Base-by-base conservation (phyloP, 2,797 vertebrate species). In the Masticophis lateralis region DNA sequence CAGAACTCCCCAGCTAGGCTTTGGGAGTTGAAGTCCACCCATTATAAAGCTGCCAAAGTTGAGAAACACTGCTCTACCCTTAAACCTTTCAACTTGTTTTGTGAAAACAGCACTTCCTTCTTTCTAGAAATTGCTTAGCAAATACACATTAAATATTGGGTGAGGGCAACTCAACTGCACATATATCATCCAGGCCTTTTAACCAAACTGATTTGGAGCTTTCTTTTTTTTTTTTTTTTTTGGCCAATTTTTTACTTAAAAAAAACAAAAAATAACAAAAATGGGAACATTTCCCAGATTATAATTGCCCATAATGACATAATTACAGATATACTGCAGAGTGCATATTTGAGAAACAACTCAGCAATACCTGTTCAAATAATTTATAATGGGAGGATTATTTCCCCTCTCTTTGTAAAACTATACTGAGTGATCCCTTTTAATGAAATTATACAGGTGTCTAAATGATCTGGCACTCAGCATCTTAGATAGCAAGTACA, bases 241-340 rank as follows among this genome's bases (percentile, higher is more conserved):
- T 10, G 9, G 93, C 92, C 92, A 92, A 43, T 25, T 93, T 92
- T 66, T 94, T 94, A 90, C 10, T 28, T 51, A 25, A n/a, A 59
- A 95, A 94, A 94, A 91, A 32, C 90, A 86, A 6, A 69, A 69
- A 6, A 37, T 13, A 20, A 20, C 69, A 83, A 83, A 92, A 90
- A 96, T 92, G 94, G 96, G 96, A 94, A 27, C 0, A 0, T 86
- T 94, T 96, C 96, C 96, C 94, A 92, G 94, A 87, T 94, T 88
- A 53, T 94, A 97, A 97, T 96, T 96, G 94, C 94, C 88, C 94
- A 90, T 94, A 94, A 92, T 96, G 94, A 95, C 94, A 94, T 1
- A 96, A 95, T 88, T 66, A 56, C 94, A 95, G 94, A 95, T 95
- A 93, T 0, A 0, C 88, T 96, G 96, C 94, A 91, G 93, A 43